Evolutionary conservation across 2,888 invertebrate species (phyloP).

Genomic region (Aleiodes leptofemur): DNA sequence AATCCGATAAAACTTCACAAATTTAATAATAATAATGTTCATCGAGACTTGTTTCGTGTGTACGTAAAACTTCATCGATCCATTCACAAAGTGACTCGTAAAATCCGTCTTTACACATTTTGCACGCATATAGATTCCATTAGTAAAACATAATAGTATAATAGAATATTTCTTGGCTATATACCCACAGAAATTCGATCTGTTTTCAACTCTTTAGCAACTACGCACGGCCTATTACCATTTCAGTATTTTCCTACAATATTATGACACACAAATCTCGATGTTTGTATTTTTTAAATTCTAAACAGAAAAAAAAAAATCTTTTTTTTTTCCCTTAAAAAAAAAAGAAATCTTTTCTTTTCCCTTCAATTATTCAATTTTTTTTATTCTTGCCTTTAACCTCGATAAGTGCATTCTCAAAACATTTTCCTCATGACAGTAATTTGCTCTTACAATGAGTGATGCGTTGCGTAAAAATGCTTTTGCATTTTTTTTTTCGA

Average conservation of each 20-base stretch:
- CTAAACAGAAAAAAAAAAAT: too few relatives aligned
- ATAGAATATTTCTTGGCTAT: conserved; percentile 5
- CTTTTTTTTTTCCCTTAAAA: neutral
- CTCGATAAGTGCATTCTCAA: neutral
- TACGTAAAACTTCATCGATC: conserved; percentile 20
- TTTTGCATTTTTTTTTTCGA: conserved; percentile 44
- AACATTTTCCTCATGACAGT: conserved; percentile 4
- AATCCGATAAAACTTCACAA: neutral
- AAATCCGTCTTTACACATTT: conserved; percentile 28
- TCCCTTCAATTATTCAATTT: conserved; percentile 21
- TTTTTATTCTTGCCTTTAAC: neutral
- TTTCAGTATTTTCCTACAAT: neutral
- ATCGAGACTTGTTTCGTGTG: conserved; percentile 3
- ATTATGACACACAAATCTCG: conserved; percentile 12
- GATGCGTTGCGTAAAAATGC: conserved; percentile 13
- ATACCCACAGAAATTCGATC: conserved; percentile 16
- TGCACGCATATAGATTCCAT: conserved; percentile 18
- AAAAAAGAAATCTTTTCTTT: neutral
- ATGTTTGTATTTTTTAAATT: neutral
- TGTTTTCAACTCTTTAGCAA: conserved; percentile 5
- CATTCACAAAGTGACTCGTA: conserved; percentile 8
- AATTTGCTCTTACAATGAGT: conserved; percentile 29
- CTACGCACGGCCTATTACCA: neutral
- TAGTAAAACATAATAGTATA: conserved; percentile 6
- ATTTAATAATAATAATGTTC: neutral